Base-by-base conservation (phyloP, 1,140 invertebrate species). In the Geopemphigus sp. region DNA sequence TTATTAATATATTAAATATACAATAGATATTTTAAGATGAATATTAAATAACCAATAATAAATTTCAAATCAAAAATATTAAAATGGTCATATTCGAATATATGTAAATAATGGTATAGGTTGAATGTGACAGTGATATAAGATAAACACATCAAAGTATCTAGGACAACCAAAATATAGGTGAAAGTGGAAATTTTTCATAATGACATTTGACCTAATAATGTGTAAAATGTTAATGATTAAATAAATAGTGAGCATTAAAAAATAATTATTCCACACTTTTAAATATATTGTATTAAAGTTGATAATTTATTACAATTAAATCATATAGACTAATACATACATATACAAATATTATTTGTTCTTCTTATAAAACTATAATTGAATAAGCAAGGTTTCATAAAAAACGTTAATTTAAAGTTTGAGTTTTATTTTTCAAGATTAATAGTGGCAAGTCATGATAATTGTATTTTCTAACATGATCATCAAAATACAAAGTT, bases 101-200 rank as follows among this genome's bases (percentile, higher is more conserved):
- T n/a, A n/a, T n/a, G n/a, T n/a, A n/a, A n/a, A n/a, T n/a, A n/a
- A n/a, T n/a, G n/a, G n/a, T n/a, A n/a, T n/a, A n/a, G n/a, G n/a
- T n/a, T n/a, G 39, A 45, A 15, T 53, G 15, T 3, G 15, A 12
- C 15, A 54, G 53, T 15, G 2, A 2, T 54, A 54, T 54, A 19
- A 15, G 22, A 68, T 26, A 24, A 14, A 50, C 45, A n/a, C 39
- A 68, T 68, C 39, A 26, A 15, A 17, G 14, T 5, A 68, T 68
- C 54, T 73, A 73, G 70, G 70, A 56, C 26, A 11, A 32, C 12
- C 17, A 11, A 73, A 73, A 73, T 54, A 4, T 17, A 56, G 56
- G 70, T 73, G 70, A 73, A 73, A 73, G 70, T 73, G 29, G 5
- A 56, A 73, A 73, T 15, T 29, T 73, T 50, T 73, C 17, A 32